Evolutionary conservation across 2,797 vertebrate genomes (phyloP), one percentile per base, ranked within the genome.

Genomic region (Furcifer pardalis): DNA sequence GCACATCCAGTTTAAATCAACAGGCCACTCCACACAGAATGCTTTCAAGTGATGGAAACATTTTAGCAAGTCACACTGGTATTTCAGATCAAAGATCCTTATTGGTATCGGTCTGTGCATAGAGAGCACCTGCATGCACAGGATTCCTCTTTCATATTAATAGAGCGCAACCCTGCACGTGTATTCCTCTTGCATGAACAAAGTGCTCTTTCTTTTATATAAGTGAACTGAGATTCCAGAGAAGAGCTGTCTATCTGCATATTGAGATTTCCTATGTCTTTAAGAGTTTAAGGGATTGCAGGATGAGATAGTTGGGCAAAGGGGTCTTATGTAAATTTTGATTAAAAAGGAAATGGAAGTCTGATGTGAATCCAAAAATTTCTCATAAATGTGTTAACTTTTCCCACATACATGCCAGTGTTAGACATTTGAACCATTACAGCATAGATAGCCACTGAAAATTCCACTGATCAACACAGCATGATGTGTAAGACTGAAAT

Each of bases 241-340:
- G 44, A 32, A 79, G 25, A 30, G n/a, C 6, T n/a, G 21, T 15
- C 32, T 27, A 21, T 66, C 5, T 44, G 21, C 9, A 0, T 0
- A 83, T 84, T 84, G 63, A 1, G 5, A 87, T 56, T 63, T 86
- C 87, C 52, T 66, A 32, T 68, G 77, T 86, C 62, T 65, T 69
- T 74, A 74, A 66, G 30, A 56, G 32, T 65, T 69, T 74, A 74
- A 66, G 30, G 66, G 32, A 79, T 49, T 84, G 42, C 68, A 7
- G 68, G 40, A 78, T 35, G n/a, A 71, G 23, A 27, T 44, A 30
- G 37, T 49, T 25, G 46, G 17, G 27, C 32, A 37, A 21, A 35
- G 30, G 46, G 13, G 8, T 6, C 76, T 81, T 49, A 37, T 46
- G n/a, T 10, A 68, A 21, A 7, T 27, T 46, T 62, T 81, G 65